Conservation (phyloP, 2,113 vertebrate species). For the Synchiropus splendidus region DNA sequence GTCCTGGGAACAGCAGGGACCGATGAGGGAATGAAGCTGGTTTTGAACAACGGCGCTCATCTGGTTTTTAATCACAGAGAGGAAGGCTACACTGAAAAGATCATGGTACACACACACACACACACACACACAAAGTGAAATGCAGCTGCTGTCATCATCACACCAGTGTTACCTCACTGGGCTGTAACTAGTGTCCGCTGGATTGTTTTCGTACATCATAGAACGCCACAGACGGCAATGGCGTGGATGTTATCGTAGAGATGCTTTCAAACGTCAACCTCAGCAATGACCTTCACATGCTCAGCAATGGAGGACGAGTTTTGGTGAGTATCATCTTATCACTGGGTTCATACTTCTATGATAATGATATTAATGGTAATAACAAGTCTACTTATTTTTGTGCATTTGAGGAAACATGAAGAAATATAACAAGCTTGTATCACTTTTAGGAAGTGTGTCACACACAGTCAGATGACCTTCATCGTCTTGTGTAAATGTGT, state of each 20-base stretch:
- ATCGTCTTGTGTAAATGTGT: no score
- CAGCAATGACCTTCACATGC: constrained; percentile 75
- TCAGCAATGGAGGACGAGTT: constrained; percentile 71
- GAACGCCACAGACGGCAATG: constrained; percentile 63
- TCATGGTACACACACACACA: constrained; percentile 68
- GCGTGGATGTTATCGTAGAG: constrained; percentile 83
- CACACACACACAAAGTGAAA: no score
- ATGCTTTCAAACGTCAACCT: constrained; percentile 92
- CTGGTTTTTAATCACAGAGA: constrained; percentile 83
- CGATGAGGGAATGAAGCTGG: constrained; percentile 68
- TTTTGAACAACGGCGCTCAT: constrained; percentile 75
- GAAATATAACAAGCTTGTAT: not conserved
- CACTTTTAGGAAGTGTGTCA: no score
- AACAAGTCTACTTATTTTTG: not conserved
- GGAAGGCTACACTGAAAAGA: constrained; percentile 68
- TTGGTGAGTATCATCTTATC: constrained; percentile 59
- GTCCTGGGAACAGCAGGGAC: constrained; percentile 88
- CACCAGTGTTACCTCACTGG: not conserved
- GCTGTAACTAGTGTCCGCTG: not conserved
- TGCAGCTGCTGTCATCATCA: not conserved
- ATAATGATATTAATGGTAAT: no score
- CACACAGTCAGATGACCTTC: no score
- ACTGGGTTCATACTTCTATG: not conserved
- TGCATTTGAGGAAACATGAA: not conserved
- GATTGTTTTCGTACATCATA: constrained; percentile 35